phyloP scores from a whole-genome alignment of 2,113 vertebrate genomes.

The Rhadina sibilatrix region DNA sequence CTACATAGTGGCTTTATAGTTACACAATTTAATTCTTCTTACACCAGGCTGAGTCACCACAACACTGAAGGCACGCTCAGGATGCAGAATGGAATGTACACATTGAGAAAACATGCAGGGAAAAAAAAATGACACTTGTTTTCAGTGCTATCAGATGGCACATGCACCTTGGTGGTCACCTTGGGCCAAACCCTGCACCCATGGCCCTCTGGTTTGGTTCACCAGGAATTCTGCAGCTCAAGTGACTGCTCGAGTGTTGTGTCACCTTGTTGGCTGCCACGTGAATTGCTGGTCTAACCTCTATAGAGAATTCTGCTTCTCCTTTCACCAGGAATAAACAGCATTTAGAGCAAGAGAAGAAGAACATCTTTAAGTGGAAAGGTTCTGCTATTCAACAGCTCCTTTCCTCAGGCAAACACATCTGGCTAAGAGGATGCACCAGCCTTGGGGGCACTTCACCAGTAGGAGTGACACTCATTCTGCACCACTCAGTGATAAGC shows the following conservation, averaged over 20 bases:
- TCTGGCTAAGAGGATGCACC: not conserved
- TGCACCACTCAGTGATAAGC: not conserved
- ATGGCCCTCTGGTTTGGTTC: not conserved
- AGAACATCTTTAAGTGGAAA: not conserved
- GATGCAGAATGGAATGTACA: not conserved
- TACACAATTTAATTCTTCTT: not conserved
- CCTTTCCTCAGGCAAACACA: not conserved
- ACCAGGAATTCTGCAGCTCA: not conserved
- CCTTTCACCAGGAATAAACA: not conserved
- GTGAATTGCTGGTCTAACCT: not conserved
- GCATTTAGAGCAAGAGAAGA: not conserved
- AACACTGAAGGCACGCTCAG: not conserved
- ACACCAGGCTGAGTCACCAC: not conserved
- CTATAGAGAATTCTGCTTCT: not conserved
- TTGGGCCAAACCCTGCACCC: not conserved
- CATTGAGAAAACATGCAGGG: accelerated
- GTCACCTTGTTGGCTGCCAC: not conserved
- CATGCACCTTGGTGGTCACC: not conserved
- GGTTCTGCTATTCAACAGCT: not conserved
- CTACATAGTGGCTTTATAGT: not conserved
- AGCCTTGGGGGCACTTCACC: not conserved
- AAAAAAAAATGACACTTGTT: accelerated
- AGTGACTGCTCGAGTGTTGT: accelerated
- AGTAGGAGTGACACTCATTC: not conserved
- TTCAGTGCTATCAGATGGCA: not conserved